These are phyloP conservation scores for Orchestes rusci DNA, from an alignment of 2,888 invertebrate species.

Conservation along the genomic window DNA sequence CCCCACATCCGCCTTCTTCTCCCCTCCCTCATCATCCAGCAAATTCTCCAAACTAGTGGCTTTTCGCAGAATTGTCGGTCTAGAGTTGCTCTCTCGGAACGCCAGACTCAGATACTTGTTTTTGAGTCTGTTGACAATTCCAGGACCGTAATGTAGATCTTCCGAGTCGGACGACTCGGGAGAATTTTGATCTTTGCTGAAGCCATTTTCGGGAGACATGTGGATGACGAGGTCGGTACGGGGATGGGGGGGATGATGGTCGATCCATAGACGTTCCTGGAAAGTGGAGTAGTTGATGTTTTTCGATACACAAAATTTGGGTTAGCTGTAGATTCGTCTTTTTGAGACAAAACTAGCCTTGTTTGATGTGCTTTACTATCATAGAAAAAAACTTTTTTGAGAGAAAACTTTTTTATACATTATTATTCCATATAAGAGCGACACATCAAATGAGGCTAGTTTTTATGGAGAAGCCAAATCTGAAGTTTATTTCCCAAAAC, in stretches of 20 bases:
- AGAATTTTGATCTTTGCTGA: constrained; percentile 15
- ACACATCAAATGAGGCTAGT: too few relatives aligned
- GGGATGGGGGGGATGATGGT: constrained; percentile 19
- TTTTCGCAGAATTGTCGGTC: constrained; percentile 65
- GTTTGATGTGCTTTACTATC: too few relatives aligned
- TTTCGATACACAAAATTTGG: too few relatives aligned
- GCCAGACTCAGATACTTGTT: constrained; percentile 82
- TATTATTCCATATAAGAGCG: too few relatives aligned
- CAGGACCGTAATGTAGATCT: constrained; percentile 84
- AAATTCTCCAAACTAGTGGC: constrained; percentile 81
- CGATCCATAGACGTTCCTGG: constrained; percentile 23
- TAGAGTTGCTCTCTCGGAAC: constrained; percentile 55
- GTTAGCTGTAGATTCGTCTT: too few relatives aligned
- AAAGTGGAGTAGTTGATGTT: constrained; percentile 6
- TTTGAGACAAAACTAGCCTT: too few relatives aligned
- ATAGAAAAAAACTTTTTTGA: too few relatives aligned
- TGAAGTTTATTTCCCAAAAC: too few relatives aligned
- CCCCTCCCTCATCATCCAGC: constrained; percentile 56
- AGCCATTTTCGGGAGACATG: constrained; percentile 21
- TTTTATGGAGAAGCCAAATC: too few relatives aligned
- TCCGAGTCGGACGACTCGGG: constrained; percentile 43
- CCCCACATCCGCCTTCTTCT: constrained; percentile 28
- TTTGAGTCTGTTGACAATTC: constrained; percentile 81
- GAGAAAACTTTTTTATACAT: too few relatives aligned
- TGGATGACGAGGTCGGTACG: constrained; percentile 19